Evolutionary conservation across 2,797 vertebrate species (phyloP), one percentile per base, ranked within the genome.

Genomic region (Phoeniculus purpureus): DNA sequence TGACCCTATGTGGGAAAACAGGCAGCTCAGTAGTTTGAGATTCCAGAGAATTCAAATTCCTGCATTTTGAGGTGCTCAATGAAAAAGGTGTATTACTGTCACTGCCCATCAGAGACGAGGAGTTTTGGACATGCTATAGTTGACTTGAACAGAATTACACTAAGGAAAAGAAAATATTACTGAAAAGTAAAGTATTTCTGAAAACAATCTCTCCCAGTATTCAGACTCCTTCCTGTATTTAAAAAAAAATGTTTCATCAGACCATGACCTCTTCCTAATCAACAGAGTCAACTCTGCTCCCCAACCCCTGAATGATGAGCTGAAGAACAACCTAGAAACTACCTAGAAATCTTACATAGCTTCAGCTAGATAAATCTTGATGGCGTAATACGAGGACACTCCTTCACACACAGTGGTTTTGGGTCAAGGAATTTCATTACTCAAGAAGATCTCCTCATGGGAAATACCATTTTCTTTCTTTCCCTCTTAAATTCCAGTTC

Each of bases 81-180:
- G n/a, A 45, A 68, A 76, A 76, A 59, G 26, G 29, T 22, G 31
- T 40, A 92, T 81, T 21, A 17, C 65, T 19, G 37, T 16, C 27
- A 16, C 25, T 80, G n/a, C 8, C 26, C n/a, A 11, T 22, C 12
- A 54, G 50, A 60, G 58, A 68, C 0, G 0, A 86, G 21, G 31
- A 10, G 5, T 48, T 85, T 78, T 52, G 9, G 32, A 23, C 2
- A 2, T 18, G 43, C 16, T 31, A 90, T 43, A 81, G n/a, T 45
- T 45, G 27, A 43, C 22, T 61, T 47, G 55, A 79, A 54, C 10
- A 76, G n/a, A 72, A 59, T 50, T 51, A 78, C 9, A 48, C 3
- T 8, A 32, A 82, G 23, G 18, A 81, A 77, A 80, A 71, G 18
- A 48, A 19, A 48, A 58, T 22, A 32, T 23, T 58, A 32, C 55